Conservation (phyloP, 2,888 invertebrate species). For the Cantharis rufa region DNA sequence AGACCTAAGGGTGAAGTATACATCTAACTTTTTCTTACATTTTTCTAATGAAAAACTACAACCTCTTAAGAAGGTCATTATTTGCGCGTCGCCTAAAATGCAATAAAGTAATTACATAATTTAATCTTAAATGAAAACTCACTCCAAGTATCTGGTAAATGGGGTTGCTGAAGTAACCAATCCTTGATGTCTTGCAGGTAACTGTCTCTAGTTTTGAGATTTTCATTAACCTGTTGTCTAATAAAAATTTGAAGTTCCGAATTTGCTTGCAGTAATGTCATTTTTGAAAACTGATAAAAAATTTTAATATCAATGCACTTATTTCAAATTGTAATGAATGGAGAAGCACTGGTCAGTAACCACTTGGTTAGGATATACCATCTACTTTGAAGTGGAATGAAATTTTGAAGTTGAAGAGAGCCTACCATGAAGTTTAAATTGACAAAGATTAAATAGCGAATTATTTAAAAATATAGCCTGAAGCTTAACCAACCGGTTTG, state of each 20-base stretch:
- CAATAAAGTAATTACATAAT: too few relatives aligned
- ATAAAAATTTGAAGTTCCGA: slow-evolving; percentile 57
- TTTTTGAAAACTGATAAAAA: too few relatives aligned
- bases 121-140: slow-evolving; percentile 32
- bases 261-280: slow-evolving; percentile 56
- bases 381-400: too few relatives aligned
- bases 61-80: slow-evolving; percentile 83
- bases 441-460: too few relatives aligned
- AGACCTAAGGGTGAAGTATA: slow-evolving; percentile 85
- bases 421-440: too few relatives aligned
- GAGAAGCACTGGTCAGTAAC: too few relatives aligned
- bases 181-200: slow-evolving; percentile 66
- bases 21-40: slow-evolving; percentile 82
- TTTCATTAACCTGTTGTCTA: slow-evolving; percentile 59
- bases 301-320: too few relatives aligned
- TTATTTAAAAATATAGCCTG: too few relatives aligned
- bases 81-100: slow-evolving; percentile 67
- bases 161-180: slow-evolving; percentile 70
- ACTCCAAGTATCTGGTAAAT: slow-evolving; percentile 70
- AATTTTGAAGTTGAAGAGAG: too few relatives aligned
- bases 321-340: too few relatives aligned
- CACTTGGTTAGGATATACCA: too few relatives aligned
- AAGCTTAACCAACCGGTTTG: too few relatives aligned
- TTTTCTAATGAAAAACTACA: slow-evolving; percentile 87
- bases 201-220: slow-evolving; percentile 59